These are phyloP conservation scores for Cheilosia impressa DNA, from an alignment of 2,888 invertebrate species.

Conservation along the genomic window DNA sequence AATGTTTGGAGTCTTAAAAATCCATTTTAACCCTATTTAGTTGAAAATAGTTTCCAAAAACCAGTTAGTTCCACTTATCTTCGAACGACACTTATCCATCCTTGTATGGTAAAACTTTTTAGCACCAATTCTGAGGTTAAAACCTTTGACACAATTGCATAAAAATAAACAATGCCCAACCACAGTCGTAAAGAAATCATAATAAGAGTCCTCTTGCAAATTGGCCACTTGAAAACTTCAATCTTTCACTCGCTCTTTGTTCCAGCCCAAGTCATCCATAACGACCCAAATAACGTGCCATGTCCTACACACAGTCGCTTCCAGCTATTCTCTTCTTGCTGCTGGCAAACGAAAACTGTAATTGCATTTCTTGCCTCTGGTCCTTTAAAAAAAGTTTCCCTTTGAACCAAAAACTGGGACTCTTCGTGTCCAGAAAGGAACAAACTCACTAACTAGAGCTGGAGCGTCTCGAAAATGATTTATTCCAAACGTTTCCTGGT, in stretches of 20 bases:
- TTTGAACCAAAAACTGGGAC: conserved; percentile 37
- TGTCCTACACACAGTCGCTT: conserved; percentile 12
- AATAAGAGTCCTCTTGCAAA: conserved; percentile 25
- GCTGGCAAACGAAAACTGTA: conserved; percentile 6
- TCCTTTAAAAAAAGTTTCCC: conserved; percentile 27
- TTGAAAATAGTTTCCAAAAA: no score
- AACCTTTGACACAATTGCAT: not conserved
- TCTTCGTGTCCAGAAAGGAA: conserved; percentile 2
- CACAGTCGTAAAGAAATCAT: not conserved
- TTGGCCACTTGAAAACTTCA: conserved; percentile 51
- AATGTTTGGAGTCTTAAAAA: no score
- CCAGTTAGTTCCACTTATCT: no score
- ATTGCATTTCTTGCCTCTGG: conserved; percentile 35
- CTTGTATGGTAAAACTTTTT: no score
- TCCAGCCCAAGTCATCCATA: conserved; percentile 45
- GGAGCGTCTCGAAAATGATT: conserved; percentile 27
- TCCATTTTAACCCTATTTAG: no score
- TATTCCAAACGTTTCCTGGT: conserved; percentile 13
- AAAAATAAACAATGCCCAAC: not conserved
- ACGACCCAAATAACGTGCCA: conserved; percentile 64
- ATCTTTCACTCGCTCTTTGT: conserved; percentile 22
- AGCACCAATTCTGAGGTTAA: not conserved
- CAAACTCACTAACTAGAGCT: conserved; percentile 28
- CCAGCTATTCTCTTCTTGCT: not conserved
- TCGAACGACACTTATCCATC: no score